These are phyloP conservation scores for Chlorops oryzae DNA, from an alignment of 1,140 invertebrate genomes.

Conservation along the genomic window DNA sequence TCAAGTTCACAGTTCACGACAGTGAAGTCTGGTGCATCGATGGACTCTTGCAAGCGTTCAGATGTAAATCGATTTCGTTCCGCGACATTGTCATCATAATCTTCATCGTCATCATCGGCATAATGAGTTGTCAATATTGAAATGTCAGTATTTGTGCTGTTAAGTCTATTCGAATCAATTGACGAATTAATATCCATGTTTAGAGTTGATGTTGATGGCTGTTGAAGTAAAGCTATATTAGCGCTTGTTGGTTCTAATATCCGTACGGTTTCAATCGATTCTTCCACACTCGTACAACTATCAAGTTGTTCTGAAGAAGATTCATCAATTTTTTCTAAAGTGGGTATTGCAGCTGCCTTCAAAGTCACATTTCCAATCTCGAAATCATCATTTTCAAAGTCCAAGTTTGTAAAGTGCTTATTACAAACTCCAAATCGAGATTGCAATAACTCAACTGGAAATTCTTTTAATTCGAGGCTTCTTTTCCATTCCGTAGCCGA, in stretches of 20 bases:
- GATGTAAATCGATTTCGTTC: background rate
- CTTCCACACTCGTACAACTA: background rate
- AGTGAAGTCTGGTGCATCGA: constrained; percentile 4
- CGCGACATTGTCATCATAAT: background rate
- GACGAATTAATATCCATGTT: background rate
- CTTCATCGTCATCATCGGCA: constrained; percentile 4
- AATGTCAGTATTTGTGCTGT: constrained; percentile 8
- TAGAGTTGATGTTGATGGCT: background rate
- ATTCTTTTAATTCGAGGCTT: background rate
- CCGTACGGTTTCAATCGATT: background rate
- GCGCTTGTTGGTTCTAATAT: background rate
- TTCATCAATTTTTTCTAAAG: background rate
- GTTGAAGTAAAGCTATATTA: background rate
- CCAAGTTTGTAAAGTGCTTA: background rate
- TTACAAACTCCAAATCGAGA: background rate
- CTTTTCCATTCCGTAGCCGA: too few species aligned
- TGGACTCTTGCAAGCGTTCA: background rate
- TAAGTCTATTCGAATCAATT: background rate
- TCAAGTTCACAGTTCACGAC: constrained; percentile 8
- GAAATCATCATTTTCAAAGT: background rate
- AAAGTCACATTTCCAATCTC: background rate
- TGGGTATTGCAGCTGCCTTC: background rate
- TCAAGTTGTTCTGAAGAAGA: background rate
- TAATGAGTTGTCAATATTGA: constrained; percentile 7
- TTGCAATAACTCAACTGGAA: background rate